Percentiles rank a stretch among this genome's conserved stretches.
These are phyloP conservation scores for Platichthys flesus DNA, from an alignment of 2,113 vertebrate species.

Conservation along the genomic window DNA sequence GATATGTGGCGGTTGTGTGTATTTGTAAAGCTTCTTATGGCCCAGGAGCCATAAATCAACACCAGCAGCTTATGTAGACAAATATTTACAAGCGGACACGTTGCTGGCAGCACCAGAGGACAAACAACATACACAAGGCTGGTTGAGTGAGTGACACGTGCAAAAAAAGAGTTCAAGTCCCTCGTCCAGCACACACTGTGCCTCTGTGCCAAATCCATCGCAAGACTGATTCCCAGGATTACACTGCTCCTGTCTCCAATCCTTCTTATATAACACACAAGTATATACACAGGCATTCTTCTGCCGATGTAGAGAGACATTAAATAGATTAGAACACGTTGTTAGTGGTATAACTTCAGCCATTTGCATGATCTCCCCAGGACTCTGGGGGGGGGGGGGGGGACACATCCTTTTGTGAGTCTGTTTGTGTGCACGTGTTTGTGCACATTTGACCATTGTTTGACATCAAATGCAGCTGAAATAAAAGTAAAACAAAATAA, in stretches of 20 bases:
- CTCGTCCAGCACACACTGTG: conserved; percentile 32
- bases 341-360: neutral
- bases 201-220: conserved; percentile 52
- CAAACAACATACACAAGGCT: neutral
- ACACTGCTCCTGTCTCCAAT: conserved; percentile 50
- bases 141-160: conserved; percentile 6
- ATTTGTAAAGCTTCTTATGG: neutral
- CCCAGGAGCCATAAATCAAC: neutral
- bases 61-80: neutral
- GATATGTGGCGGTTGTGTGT: neutral
- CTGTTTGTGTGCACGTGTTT: conserved; percentile 13
- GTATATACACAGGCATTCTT: neutral
- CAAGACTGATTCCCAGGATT: conserved; percentile 67
- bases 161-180: neutral
- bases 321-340: neutral
- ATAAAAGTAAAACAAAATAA: conserved; percentile 57
- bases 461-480: conserved; percentile 66
- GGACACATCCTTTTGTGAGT: conserved; percentile 4
- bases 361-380: neutral
- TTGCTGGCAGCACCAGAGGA: neutral
- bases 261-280: conserved; percentile 67
- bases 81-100: neutral
- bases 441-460: conserved; percentile 48
- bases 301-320: neutral
- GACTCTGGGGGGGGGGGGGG: neutral